Percentiles rank a stretch among this genome's conserved stretches.
Evolutionary conservation across 2,113 vertebrate species (phyloP).

Genomic region (Campylomormyrus numenius): DNA sequence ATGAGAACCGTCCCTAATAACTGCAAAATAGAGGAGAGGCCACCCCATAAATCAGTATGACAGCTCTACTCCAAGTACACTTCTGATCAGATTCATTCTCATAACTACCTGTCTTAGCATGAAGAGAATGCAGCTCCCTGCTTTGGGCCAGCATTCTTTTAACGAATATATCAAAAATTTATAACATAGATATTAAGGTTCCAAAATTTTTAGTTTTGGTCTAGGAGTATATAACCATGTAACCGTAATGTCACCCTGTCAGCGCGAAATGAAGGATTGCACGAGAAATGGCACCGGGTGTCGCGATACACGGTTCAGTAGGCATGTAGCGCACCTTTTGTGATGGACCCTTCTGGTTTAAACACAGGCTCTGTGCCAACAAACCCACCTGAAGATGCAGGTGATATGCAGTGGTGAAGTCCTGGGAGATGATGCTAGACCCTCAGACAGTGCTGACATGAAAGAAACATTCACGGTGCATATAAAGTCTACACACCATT

Average conservation of each 20-base stretch:
- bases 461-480: not conserved
- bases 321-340: not conserved
- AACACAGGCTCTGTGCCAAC: not conserved
- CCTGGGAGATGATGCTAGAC: not conserved
- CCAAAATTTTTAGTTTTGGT: not conserved
- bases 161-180: not conserved
- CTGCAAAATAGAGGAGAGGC: not conserved
- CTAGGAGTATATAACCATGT: not conserved
- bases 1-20: not conserved
- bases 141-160: not conserved
- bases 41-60: constrained; percentile 4
- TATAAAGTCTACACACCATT: not conserved
- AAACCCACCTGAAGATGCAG: not conserved
- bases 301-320: not conserved
- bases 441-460: not conserved
- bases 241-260: not conserved
- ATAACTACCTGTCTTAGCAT: not conserved
- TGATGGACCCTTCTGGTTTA: not conserved
- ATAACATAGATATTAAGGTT: not conserved
- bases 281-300: not conserved
- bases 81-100: constrained; percentile 4
- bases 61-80: not conserved
- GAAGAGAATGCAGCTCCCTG: not conserved
- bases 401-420: not conserved
- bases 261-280: not conserved